phyloP scores from a whole-genome alignment of 2,113 vertebrate genomes.

The Archocentrus centrarchus region DNA sequence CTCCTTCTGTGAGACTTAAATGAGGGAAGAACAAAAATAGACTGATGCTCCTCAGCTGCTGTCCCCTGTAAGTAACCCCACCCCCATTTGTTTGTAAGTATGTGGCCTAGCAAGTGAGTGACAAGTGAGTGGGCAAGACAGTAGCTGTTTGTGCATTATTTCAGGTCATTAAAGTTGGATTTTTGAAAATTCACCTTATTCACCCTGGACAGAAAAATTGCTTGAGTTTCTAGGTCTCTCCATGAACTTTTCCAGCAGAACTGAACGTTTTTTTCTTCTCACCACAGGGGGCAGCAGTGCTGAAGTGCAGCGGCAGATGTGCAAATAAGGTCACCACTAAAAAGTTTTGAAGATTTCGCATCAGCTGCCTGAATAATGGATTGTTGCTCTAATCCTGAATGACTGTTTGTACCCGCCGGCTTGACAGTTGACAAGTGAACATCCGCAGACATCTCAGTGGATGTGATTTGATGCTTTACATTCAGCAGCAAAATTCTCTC shows the following conservation, averaged over 20 bases:
- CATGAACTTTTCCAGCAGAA: not conserved
- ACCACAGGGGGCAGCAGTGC: conserved; percentile 15
- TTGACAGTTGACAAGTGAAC: conserved; percentile 36
- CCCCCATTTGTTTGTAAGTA: conserved; percentile 6
- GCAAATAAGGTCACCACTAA: conserved; percentile 44
- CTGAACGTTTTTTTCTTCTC: not conserved
- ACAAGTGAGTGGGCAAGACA: not conserved
- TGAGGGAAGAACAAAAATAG: conserved; percentile 64
- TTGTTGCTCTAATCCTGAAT: conserved; percentile 49
- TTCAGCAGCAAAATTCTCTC: conserved; percentile 25
- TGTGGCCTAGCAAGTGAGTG: not conserved
- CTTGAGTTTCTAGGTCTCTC: not conserved
- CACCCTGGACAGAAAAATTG: not conserved
- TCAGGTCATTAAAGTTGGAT: not conserved
- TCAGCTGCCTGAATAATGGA: conserved; percentile 55
- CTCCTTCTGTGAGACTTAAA: conserved; percentile 53
- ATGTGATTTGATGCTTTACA: conserved; percentile 29
- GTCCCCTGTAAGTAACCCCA: conserved; percentile 38
- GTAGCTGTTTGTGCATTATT: not conserved
- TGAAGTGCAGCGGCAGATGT: conserved; percentile 53
- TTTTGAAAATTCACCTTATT: not conserved
- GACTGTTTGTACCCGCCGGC: conserved; percentile 36
- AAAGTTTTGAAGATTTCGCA: conserved; percentile 32
- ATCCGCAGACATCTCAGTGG: conserved; percentile 34
- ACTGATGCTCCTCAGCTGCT: conserved; percentile 66